Percentiles rank a stretch among this genome's conserved stretches.
These are phyloP conservation scores for Uropetala carovei DNA, from an alignment of 2,888 invertebrate genomes.

Conservation along the genomic window DNA sequence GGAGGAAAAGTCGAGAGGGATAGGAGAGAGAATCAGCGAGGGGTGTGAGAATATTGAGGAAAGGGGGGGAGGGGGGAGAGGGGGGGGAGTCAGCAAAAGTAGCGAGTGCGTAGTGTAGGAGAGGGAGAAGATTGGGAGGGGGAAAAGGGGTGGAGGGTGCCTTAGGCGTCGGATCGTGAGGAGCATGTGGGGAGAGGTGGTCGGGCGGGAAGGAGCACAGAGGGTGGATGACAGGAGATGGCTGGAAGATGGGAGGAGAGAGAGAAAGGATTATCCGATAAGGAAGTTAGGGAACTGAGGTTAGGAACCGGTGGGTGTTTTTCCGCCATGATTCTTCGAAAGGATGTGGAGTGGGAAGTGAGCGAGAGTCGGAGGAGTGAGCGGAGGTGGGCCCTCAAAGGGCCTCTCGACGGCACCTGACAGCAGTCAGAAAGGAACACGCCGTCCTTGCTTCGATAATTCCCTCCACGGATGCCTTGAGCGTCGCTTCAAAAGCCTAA, in stretches of 20 bases:
- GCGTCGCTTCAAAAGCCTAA: conserved; percentile 11
- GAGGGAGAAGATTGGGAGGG: not conserved
- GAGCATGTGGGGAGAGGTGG: not conserved
- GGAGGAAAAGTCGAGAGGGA: not conserved
- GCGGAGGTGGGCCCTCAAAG: conserved; percentile 2
- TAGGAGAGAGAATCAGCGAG: not conserved
- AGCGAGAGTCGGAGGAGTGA: not conserved
- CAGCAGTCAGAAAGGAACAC: conserved; percentile 33
- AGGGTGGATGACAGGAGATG: not conserved
- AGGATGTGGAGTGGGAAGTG: not conserved
- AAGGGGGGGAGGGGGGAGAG: not conserved
- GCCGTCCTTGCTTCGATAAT: conserved; percentile 29
- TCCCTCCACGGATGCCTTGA: conserved; percentile 16
- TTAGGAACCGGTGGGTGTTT: conserved; percentile 42
- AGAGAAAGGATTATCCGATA: not conserved
- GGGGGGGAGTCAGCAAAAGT: not conserved
- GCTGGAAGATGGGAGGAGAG: not conserved
- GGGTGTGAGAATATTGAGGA: not conserved
- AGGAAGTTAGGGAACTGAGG: conserved; percentile 37
- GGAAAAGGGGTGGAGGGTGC: not conserved
- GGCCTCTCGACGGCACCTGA: conserved; percentile 27
- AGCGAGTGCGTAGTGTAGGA: not conserved
- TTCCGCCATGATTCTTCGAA: conserved; percentile 12
- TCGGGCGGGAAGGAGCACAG: not conserved
- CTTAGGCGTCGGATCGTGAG: not conserved